These are phyloP conservation scores for Colletes collaris DNA, from an alignment of 2,888 invertebrate genomes.

Conservation along the genomic window DNA sequence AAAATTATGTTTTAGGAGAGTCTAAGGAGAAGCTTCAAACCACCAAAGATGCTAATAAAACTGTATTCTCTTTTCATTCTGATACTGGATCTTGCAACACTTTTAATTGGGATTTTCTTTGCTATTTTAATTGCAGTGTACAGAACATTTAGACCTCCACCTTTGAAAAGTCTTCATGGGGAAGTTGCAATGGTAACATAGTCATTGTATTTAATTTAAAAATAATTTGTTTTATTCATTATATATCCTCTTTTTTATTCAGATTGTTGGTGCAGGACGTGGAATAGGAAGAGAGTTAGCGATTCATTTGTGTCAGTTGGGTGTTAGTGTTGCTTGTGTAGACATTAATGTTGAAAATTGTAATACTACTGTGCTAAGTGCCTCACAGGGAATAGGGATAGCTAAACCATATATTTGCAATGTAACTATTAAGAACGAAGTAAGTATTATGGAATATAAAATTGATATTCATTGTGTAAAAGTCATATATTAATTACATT, in stretches of 20 bases:
- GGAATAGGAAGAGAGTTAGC: slow-evolving; percentile 88
- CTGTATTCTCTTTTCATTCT: slow-evolving; percentile 85
- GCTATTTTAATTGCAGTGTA: slow-evolving; percentile 84
- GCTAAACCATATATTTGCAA: slow-evolving; percentile 85
- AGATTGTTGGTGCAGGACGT: slow-evolving; percentile 89
- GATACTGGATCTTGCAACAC: slow-evolving; percentile 84
- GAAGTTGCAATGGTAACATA: slow-evolving; percentile 86
- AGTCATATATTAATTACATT: slow-evolving; percentile 21
- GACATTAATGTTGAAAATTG: slow-evolving; percentile 86
- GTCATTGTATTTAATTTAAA: background rate
- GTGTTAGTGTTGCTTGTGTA: slow-evolving; percentile 87
- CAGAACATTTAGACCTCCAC: slow-evolving; percentile 85
- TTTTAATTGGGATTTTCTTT: slow-evolving; percentile 84
- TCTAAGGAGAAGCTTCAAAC: slow-evolving; percentile 31
- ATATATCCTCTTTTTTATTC: slow-evolving; percentile 29
- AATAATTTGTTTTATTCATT: background rate
- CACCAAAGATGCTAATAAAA: slow-evolving; percentile 84
- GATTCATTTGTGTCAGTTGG: slow-evolving; percentile 85
- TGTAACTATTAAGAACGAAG: slow-evolving; percentile 84
- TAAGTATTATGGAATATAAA: slow-evolving; percentile 19
- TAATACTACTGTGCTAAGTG: slow-evolving; percentile 83
- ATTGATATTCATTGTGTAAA: background rate
- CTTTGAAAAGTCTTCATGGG: slow-evolving; percentile 86
- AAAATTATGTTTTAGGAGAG: slow-evolving; percentile 46
- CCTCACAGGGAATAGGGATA: slow-evolving; percentile 83